These are phyloP conservation scores for Drosophila nannoptera DNA, from an alignment of 1,140 invertebrate species.

Conservation along the genomic window DNA sequence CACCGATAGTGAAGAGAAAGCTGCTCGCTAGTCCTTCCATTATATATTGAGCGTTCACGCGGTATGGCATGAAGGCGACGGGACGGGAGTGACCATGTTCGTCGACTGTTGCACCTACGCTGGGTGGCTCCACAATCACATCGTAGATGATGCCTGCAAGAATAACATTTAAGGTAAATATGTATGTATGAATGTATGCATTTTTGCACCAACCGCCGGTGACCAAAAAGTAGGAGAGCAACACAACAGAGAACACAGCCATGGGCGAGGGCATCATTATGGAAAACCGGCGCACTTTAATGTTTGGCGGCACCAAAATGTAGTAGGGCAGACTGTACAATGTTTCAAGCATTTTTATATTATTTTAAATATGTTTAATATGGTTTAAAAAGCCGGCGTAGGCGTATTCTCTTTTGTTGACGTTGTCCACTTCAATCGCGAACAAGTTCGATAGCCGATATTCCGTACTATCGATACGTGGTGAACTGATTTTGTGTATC, in stretches of 20 bases:
- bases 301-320: slow-evolving; percentile 93
- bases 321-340: slow-evolving; percentile 89
- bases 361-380: background rate
- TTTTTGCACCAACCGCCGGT: slow-evolving; percentile 94
- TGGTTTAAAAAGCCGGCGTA: slow-evolving; percentile 45
- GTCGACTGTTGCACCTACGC: slow-evolving; percentile 97
- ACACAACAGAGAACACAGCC: slow-evolving; percentile 93
- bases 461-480: too few relatives aligned
- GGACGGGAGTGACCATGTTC: slow-evolving; percentile 96
- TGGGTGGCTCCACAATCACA: slow-evolving; percentile 98
- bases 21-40: slow-evolving; percentile 98
- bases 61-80: slow-evolving; percentile 98
- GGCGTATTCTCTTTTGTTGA: slow-evolving; percentile 43
- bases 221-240: slow-evolving; percentile 97
- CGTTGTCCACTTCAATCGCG: slow-evolving; percentile 18
- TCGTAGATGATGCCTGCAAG: slow-evolving; percentile 97
- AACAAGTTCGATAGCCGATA: slow-evolving; percentile 10
- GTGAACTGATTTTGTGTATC: background rate
- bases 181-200: background rate
- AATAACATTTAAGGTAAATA: background rate
- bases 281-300: slow-evolving; percentile 90
- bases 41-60: slow-evolving; percentile 99
- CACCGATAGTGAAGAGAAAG: slow-evolving; percentile 97
- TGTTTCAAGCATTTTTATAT: slow-evolving; percentile 84
- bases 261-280: slow-evolving; percentile 93